Conservation (phyloP, 2,888 invertebrate genomes). For the Amphimallon solstitiale region DNA sequence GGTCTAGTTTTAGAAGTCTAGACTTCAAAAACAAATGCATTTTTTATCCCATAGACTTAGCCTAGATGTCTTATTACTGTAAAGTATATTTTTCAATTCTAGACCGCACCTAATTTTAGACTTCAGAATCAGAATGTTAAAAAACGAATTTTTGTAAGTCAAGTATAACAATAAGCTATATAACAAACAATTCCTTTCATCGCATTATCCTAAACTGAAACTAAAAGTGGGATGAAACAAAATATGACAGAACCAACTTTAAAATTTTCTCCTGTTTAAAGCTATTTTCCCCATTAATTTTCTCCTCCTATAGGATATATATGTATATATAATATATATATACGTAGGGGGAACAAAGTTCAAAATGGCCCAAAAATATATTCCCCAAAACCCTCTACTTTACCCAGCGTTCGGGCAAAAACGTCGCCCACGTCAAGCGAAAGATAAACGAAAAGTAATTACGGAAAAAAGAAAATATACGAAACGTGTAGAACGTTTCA, state of each 20-base stretch:
- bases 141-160: too few relatives aligned
- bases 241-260: conserved; percentile 54
- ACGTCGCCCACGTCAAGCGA: conserved; percentile 53
- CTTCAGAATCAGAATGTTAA: too few relatives aligned
- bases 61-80: too few relatives aligned
- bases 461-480: conserved; percentile 49
- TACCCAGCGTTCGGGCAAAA: conserved; percentile 41
- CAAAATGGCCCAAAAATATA: conserved; percentile 58
- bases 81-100: too few relatives aligned
- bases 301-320: conserved; percentile 41
- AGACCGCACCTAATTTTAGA: too few relatives aligned
- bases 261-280: conserved; percentile 56
- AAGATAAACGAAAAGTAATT: conserved; percentile 55
- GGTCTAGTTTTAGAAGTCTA: too few relatives aligned
- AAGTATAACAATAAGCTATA: background rate
- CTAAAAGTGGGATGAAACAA: conserved; percentile 49
- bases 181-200: conserved; percentile 42
- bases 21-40: too few relatives aligned
- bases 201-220: conserved; percentile 51
- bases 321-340: conserved; percentile 19
- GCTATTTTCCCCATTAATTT: conserved; percentile 60
- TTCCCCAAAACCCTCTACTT: conserved; percentile 49
- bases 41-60: too few relatives aligned
- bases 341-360: conserved; percentile 54
- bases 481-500: conserved; percentile 53